A percentile compares a stretch with the other conserved stretches of the same genome.
Conservation (phyloP, 2,888 invertebrate genomes). For the Eupithecia abbreviata region DNA sequence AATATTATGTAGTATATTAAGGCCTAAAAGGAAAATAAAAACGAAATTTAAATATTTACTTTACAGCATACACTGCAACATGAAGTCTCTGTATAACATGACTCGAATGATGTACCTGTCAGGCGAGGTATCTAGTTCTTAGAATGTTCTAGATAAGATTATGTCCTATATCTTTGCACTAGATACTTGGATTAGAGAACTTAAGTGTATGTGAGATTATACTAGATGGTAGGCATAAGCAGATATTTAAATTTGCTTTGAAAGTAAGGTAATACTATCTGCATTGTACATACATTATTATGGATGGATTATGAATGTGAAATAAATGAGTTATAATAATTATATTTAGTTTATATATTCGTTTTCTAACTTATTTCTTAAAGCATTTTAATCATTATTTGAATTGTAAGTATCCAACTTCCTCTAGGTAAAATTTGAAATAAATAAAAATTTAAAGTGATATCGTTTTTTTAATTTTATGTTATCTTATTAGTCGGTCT, state of each 20-base stretch:
- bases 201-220: not conserved
- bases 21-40: too few species aligned
- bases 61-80: not conserved
- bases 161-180: constrained; percentile 29
- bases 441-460: not conserved
- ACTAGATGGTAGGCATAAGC: not conserved
- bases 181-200: not conserved
- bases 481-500: not conserved
- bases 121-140: not conserved
- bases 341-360: not conserved
- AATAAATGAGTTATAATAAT: too few species aligned
- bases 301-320: too few species aligned
- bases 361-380: not conserved
- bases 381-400: not conserved
- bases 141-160: constrained; percentile 11
- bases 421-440: not conserved
- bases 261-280: not conserved
- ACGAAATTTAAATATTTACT: not conserved
- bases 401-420: not conserved
- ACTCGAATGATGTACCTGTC: not conserved
- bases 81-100: not conserved
- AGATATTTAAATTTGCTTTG: not conserved
- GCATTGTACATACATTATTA: too few species aligned
- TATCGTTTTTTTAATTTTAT: not conserved
- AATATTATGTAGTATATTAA: not conserved